These are phyloP conservation scores for Axis porcinus DNA, from an alignment of 2,113 vertebrate genomes.

Conservation along the genomic window DNA sequence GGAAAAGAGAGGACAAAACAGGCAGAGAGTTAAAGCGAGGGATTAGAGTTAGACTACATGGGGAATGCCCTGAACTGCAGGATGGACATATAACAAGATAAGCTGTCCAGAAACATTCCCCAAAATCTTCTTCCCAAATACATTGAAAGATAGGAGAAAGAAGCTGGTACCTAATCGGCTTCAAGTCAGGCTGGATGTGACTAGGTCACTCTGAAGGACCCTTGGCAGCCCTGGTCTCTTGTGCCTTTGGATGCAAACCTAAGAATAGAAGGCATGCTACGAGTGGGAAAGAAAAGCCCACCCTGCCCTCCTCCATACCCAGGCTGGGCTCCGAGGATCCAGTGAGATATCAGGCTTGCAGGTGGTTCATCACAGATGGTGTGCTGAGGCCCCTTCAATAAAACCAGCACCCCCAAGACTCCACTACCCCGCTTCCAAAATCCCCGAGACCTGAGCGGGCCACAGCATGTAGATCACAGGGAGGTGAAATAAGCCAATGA, in stretches of 20 bases:
- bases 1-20: neutral
- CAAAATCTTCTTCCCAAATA: neutral
- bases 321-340: neutral
- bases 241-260: neutral
- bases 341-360: neutral
- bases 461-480: neutral
- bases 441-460: slow-evolving; percentile 45
- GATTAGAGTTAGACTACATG: neutral
- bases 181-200: no score
- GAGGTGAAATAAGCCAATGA: slow-evolving; percentile 37
- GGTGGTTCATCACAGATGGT: neutral
- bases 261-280: neutral
- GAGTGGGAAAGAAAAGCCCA: neutral
- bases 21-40: neutral
- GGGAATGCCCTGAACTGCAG: neutral
- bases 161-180: rapidly evolving
- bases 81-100: neutral
- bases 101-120: neutral
- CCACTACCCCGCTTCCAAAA: slow-evolving; percentile 52
- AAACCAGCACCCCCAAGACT: neutral
- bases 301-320: neutral
- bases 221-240: neutral
- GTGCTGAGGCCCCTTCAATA: slow-evolving; percentile 48
- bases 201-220: neutral
- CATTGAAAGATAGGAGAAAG: neutral